Percentiles rank a stretch among this genome's conserved stretches.
Evolutionary conservation across 2,113 vertebrate species (phyloP).

Genomic region (Manacus vitellinus): DNA sequence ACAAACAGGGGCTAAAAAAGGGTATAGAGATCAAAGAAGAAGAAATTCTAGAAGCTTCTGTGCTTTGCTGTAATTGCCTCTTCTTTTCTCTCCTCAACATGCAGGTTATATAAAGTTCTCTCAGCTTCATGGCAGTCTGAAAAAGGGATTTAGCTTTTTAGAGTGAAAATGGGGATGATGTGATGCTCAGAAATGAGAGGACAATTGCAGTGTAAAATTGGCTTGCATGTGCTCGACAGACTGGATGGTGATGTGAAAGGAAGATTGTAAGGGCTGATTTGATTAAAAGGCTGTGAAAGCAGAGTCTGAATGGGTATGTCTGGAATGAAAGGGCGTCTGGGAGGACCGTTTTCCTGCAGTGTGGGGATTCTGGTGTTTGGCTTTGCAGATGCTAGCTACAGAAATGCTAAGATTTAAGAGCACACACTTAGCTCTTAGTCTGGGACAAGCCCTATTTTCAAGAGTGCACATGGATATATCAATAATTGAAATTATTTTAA

Average conservation of each 20-base stretch:
- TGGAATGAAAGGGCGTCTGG: neutral
- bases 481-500: neutral
- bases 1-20: neutral
- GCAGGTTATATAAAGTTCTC: neutral
- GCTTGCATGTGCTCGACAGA: neutral
- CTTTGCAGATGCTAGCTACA: neutral
- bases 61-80: neutral
- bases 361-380: neutral
- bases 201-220: conserved; percentile 51
- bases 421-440: neutral
- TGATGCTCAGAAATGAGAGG: conserved; percentile 20
- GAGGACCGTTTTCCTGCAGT: neutral
- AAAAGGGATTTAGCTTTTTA: conserved; percentile 20
- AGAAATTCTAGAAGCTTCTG: neutral
- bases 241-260: conserved; percentile 34
- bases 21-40: neutral
- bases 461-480: neutral
- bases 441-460: neutral
- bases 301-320: neutral
- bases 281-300: conserved; percentile 55
- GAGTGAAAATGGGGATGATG: conserved; percentile 16
- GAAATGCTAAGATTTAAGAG: neutral
- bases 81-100: neutral
- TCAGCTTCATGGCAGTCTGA: neutral
- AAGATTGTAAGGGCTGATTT: conserved; percentile 38